These are phyloP conservation scores for Nannobrachium achirus DNA, from an alignment of 2,113 vertebrate genomes.

Conservation along the genomic window DNA sequence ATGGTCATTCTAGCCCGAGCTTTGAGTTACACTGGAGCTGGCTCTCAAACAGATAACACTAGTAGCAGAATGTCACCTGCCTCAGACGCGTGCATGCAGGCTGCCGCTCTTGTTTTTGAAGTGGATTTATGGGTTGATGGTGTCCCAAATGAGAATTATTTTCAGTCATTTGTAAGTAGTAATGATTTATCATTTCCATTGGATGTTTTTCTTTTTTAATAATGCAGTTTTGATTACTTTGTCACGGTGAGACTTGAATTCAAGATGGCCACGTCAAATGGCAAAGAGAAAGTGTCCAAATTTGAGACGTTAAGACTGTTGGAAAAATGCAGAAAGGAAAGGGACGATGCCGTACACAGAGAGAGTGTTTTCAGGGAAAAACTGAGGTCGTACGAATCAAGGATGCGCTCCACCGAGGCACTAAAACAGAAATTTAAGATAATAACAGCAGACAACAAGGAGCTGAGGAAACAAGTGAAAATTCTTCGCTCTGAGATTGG, in stretches of 20 bases:
- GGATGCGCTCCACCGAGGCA: conserved; percentile 71
- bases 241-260: conserved; percentile 6
- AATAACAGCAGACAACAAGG: conserved; percentile 76
- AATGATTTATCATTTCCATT: background rate
- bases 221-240: conserved; percentile 6
- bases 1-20: conserved; percentile 84
- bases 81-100: conserved; percentile 42
- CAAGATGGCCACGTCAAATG: conserved; percentile 68
- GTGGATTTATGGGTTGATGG: conserved; percentile 42
- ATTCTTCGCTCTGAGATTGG: conserved; percentile 78
- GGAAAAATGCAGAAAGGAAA: conserved; percentile 81
- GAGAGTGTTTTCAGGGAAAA: conserved; percentile 77
- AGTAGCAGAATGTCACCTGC: conserved; percentile 59
- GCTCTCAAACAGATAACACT: conserved; percentile 64
- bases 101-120: conserved; percentile 9
- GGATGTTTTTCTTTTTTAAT: background rate
- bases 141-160: conserved; percentile 19
- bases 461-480: conserved; percentile 79
- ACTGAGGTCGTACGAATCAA: conserved; percentile 73
- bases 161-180: background rate
- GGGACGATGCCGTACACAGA: conserved; percentile 79
- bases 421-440: conserved; percentile 80
- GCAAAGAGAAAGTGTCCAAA: conserved; percentile 74
- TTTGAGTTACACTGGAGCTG: conserved; percentile 78
- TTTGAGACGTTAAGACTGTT: conserved; percentile 79